phyloP scores from a whole-genome alignment of 2,888 invertebrate genomes.

The Unio delphinus region DNA sequence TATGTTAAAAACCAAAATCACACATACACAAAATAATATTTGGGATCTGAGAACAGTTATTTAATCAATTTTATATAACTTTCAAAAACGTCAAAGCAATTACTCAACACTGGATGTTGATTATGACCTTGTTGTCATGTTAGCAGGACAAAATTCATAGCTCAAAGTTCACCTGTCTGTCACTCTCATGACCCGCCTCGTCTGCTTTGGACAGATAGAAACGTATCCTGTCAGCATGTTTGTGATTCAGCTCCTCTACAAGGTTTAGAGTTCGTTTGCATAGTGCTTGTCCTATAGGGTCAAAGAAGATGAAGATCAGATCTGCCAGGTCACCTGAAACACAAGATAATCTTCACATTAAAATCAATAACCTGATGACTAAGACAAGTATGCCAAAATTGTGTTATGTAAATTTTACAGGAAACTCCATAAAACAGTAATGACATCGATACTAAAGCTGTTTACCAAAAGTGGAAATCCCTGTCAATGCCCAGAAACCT shows the following conservation, averaged over 20 bases:
- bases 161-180: slow-evolving; percentile 72
- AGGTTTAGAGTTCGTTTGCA: slow-evolving; percentile 76
- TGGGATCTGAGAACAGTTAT: too few relatives aligned
- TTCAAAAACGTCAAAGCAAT: too few relatives aligned
- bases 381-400: background rate
- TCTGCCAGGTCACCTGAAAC: slow-evolving; percentile 72
- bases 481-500: too few relatives aligned
- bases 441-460: background rate
- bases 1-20: too few relatives aligned
- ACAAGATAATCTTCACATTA: background rate
- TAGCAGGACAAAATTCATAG: too few relatives aligned
- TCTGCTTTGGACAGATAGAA: slow-evolving; percentile 77
- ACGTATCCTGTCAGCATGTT: slow-evolving; percentile 74
- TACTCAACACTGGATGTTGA: too few relatives aligned
- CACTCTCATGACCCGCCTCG: slow-evolving; percentile 76
- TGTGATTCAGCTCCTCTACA: slow-evolving; percentile 74
- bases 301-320: slow-evolving; percentile 77
- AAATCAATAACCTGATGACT: background rate
- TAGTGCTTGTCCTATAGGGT: slow-evolving; percentile 77
- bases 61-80: too few relatives aligned
- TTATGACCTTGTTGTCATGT: too few relatives aligned
- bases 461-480: too few relatives aligned
- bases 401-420: background rate
- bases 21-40: too few relatives aligned
- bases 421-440: background rate